These are phyloP conservation scores for Stenodema calcarata DNA, from an alignment of 2,888 invertebrate species.

Conservation along the genomic window DNA sequence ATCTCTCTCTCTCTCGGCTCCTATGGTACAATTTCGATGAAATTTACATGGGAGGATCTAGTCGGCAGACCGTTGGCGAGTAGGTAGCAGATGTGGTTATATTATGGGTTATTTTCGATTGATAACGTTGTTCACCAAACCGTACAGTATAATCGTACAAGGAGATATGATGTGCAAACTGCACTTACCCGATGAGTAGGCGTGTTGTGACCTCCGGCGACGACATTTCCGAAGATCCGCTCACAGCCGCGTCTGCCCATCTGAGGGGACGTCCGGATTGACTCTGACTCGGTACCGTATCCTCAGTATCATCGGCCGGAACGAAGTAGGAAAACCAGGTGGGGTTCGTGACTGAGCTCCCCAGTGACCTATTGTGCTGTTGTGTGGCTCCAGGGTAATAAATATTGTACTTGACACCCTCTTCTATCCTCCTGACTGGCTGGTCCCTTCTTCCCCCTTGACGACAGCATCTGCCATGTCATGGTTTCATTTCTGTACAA, in stretches of 20 bases:
- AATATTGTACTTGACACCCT: slow-evolving; percentile 48
- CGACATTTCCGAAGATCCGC: neutral
- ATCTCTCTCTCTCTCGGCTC: too few relatives aligned
- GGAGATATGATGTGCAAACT: too few relatives aligned
- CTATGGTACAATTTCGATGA: too few relatives aligned
- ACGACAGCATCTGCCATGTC: neutral
- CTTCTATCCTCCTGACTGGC: neutral
- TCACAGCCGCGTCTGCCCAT: neutral
- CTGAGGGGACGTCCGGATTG: neutral
- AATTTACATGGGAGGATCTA: too few relatives aligned
- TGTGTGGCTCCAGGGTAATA: slow-evolving; percentile 40
- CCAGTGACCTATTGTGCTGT: slow-evolving; percentile 37
- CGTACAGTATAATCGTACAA: too few relatives aligned
- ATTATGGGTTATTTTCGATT: too few relatives aligned
- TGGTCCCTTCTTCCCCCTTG: neutral
- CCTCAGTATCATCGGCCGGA: neutral
- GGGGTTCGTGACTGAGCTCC: slow-evolving; percentile 1
- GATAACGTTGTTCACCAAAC: too few relatives aligned
- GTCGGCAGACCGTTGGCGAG: too few relatives aligned
- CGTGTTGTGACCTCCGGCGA: neutral
- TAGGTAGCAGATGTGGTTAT: too few relatives aligned
- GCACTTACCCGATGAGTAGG: neutral
- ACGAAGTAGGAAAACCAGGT: slow-evolving; percentile 5
- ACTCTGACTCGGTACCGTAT: neutral
- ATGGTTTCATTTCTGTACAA: neutral